phyloP scores from a whole-genome alignment of 1,140 invertebrate genomes.

The Megalonaias nervosa region DNA sequence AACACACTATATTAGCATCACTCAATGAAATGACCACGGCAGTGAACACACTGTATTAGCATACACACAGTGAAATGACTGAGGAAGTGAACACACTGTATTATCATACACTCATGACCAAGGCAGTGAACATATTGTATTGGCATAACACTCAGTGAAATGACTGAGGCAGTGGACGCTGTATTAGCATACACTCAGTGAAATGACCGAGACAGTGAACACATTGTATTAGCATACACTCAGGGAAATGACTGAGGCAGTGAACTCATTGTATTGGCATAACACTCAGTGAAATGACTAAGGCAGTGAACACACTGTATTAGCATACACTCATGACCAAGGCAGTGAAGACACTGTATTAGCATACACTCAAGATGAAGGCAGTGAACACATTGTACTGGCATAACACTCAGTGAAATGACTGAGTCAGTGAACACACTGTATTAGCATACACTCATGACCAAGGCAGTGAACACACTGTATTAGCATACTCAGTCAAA shows the following conservation, averaged over 20 bases:
- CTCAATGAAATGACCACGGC: too few species aligned
- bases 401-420: neutral
- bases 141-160: slow-evolving; percentile 1
- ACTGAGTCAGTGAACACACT: neutral
- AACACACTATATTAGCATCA: too few species aligned
- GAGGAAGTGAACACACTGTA: too few species aligned
- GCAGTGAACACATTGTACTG: too few species aligned
- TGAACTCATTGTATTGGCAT: neutral
- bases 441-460: slow-evolving; percentile 7
- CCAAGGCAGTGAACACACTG: neutral
- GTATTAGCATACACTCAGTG: slow-evolving; percentile 3
- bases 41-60: too few species aligned
- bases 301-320: neutral
- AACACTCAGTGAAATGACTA: neutral
- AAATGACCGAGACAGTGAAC: neutral
- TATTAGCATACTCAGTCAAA: slow-evolving; percentile 8
- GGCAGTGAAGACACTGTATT: neutral
- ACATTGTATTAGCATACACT: neutral
- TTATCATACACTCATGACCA: too few species aligned
- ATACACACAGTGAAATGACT: too few species aligned
- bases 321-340: slow-evolving; percentile 1
- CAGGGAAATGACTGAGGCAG: too few species aligned
- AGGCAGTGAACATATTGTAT: too few species aligned
- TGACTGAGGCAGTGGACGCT: neutral
- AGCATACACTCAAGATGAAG: too few species aligned